These are phyloP conservation scores for Tupaia tana DNA, from an alignment of 2,113 vertebrate species.

Conservation along the genomic window DNA sequence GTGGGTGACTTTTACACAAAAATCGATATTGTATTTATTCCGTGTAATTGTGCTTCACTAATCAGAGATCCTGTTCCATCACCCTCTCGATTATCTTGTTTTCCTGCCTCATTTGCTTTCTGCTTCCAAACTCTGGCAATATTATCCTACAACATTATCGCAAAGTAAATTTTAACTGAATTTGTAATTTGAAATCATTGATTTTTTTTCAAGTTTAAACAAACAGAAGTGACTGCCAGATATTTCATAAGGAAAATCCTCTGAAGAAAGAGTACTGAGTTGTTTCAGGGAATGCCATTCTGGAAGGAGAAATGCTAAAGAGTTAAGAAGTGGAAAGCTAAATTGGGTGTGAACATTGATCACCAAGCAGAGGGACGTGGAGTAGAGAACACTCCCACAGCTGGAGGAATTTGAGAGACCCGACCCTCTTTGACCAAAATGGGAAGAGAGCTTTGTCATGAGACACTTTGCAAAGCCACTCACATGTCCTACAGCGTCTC, in stretches of 20 bases:
- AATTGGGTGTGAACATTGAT: background rate
- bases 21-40: constrained; percentile 73
- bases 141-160: constrained; percentile 60
- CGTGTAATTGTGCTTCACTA: constrained; percentile 74
- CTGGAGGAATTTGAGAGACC: background rate
- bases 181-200: constrained; percentile 75
- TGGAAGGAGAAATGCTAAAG: background rate
- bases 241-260: constrained; percentile 61
- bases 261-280: background rate
- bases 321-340: background rate
- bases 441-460: background rate
- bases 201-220: constrained; percentile 78
- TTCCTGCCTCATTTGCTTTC: constrained; percentile 78
- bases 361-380: background rate
- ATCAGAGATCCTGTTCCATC: constrained; percentile 73
- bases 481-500: background rate
- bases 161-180: constrained; percentile 79
- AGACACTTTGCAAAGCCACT: background rate
- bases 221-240: constrained; percentile 71
- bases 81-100: constrained; percentile 68
- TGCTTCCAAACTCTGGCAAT: constrained; percentile 65
- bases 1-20: constrained; percentile 65
- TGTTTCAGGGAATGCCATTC: background rate
- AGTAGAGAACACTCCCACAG: background rate
- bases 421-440: background rate